Evolutionary conservation across 37 sponge, comb jelly and placozoan genomes (phyloP), one percentile per base, ranked within the genome.

Genomic region (Ephydatia muelleri): DNA sequence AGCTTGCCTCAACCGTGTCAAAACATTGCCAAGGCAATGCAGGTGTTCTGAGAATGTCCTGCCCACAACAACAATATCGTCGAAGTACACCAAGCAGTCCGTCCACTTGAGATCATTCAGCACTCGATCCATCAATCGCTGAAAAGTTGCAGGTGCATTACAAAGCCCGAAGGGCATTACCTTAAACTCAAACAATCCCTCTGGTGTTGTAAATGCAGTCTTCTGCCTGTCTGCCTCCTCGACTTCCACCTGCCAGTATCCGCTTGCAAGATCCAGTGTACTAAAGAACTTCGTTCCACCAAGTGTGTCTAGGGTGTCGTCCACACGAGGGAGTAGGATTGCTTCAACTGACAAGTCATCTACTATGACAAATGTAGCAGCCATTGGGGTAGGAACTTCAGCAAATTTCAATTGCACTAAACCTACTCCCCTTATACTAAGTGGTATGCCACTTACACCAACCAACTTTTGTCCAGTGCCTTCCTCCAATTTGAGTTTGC

Each of bases 191-290:
- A 40, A 86, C 23, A 86, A 35, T 19, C 80, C 86, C 47, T 65
- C 29, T 16, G 43, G 76, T 2, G 90, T 90, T 34, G 81, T 81
- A 77, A 90, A 90, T 5, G 85, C 86, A 47, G 85, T 82, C 71
- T 85, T 80, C 35, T 80, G 37, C n/a, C 39, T 80, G 31, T 79
- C 79, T 13, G 37, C 57, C 22, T 67, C 48, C n/a, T 72, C 57
- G 43, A 85, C 26, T 31, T 76, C 77, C 35, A 90, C 68, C 72
- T 85, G 86, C 81, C 85, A 85, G 43, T 74, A 89, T 22, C 85
- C 90, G 5, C 70, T 67, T 23, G 78, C 67, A 0, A 84, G 49
- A 68, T 90, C 90, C 25, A 80, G 74, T 29, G 82, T 35, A 19
- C 70, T 31, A 48, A 90, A 90, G 28, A 36, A 90, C 37, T 79